Percentiles rank a stretch among this genome's conserved stretches.
Conservation (phyloP, 2,888 invertebrate species). For the Diaphora mendica region DNA sequence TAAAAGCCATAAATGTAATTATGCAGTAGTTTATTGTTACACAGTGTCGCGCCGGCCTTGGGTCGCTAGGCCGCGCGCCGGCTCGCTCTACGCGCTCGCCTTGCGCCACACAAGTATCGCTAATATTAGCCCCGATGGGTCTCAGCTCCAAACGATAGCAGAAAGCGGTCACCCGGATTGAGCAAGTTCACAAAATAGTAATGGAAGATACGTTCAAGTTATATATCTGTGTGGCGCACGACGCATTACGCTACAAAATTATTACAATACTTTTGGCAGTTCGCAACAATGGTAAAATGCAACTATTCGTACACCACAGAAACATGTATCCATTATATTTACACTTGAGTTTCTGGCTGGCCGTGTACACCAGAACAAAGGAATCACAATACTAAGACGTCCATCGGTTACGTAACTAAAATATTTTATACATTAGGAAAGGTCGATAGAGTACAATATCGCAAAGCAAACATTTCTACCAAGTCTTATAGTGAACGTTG, state of each 20-base stretch:
- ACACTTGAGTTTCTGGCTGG: slow-evolving; percentile 68
- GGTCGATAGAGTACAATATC: slow-evolving; percentile 51
- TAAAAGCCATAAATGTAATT: slow-evolving; percentile 62
- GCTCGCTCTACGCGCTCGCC: slow-evolving; percentile 57
- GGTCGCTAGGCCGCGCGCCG: slow-evolving; percentile 65
- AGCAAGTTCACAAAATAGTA: slow-evolving; percentile 29
- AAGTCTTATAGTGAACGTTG: slow-evolving; percentile 68
- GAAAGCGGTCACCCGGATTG: slow-evolving; percentile 20
- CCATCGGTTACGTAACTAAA: slow-evolving; percentile 55
- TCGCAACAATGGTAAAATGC: slow-evolving; percentile 85
- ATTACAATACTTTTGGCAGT: slow-evolving; percentile 85
- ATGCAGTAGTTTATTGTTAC: slow-evolving; percentile 85
- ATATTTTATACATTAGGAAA: slow-evolving; percentile 66
- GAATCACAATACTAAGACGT: slow-evolving; percentile 60
- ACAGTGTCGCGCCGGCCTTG: slow-evolving; percentile 69
- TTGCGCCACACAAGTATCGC: slow-evolving; percentile 50
- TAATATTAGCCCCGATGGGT: slow-evolving; percentile 25
- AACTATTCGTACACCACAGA: slow-evolving; percentile 76
- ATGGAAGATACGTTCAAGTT: slow-evolving; percentile 17
- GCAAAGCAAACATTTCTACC: slow-evolving; percentile 64
- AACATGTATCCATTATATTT: slow-evolving; percentile 78
- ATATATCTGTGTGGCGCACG: slow-evolving; percentile 51
- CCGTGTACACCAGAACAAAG: slow-evolving; percentile 55
- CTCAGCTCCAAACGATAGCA: slow-evolving; percentile 21
- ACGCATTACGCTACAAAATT: slow-evolving; percentile 73